A percentile compares a stretch with the other conserved stretches of the same genome.
Evolutionary conservation across 2,113 vertebrate species (phyloP).

Genomic region (Phrynosoma blainvillii): DNA sequence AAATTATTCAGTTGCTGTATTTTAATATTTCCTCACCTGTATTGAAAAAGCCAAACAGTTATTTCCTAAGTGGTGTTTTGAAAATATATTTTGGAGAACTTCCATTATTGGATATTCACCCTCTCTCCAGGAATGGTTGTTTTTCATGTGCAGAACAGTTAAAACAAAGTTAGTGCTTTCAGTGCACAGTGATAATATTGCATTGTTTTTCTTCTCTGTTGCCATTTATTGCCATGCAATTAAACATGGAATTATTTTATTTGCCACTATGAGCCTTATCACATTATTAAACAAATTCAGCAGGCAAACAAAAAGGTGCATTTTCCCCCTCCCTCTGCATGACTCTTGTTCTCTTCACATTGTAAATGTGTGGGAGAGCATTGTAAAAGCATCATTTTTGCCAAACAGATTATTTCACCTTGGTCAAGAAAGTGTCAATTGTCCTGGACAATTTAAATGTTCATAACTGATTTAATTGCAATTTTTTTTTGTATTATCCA

Average conservation of each 20-base stretch:
- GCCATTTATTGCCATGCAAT: background rate
- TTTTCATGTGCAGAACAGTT: background rate
- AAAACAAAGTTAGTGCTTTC: slow-evolving; percentile 13
- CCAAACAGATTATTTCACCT: too few relatives aligned
- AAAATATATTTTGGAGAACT: slow-evolving; percentile 30
- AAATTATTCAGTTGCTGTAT: slow-evolving; percentile 1
- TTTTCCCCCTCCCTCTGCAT: too few relatives aligned
- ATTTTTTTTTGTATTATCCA: background rate
- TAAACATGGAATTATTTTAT: background rate
- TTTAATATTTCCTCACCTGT: background rate
- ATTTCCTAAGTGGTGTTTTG: background rate
- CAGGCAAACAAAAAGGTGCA: too few relatives aligned
- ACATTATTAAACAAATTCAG: too few relatives aligned
- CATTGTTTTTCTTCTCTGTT: background rate
- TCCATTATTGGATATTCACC: background rate
- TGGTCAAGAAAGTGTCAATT: background rate
- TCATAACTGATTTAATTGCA: background rate
- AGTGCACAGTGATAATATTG: background rate
- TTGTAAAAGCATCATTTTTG: too few relatives aligned
- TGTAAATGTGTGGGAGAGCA: too few relatives aligned
- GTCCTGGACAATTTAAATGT: too few relatives aligned
- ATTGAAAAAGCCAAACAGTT: background rate
- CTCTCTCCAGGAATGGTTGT: background rate
- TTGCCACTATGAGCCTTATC: background rate
- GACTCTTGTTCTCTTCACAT: too few relatives aligned